A percentile compares a stretch with the other conserved stretches of the same genome.
phyloP scores from a whole-genome alignment of 2,797 vertebrate genomes.

The Xenentodon cancila region DNA sequence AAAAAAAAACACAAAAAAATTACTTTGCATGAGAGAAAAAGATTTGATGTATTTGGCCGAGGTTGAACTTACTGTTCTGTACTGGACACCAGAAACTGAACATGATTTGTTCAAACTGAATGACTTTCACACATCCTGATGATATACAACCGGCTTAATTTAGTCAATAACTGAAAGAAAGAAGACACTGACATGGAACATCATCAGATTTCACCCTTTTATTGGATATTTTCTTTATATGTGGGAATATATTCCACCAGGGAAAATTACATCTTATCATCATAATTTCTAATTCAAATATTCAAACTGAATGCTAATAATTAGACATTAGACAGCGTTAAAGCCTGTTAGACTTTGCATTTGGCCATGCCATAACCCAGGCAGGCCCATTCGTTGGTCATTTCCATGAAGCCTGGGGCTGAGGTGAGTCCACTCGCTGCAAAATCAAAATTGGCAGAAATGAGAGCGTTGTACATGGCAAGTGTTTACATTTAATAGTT shows the following conservation, averaged over 20 bases:
- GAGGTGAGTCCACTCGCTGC: constrained; percentile 38
- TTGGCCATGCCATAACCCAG: constrained; percentile 24
- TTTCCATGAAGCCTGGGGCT: constrained; percentile 37
- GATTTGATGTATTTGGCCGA: too few species aligned
- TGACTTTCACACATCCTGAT: too few species aligned
- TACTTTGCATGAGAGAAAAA: too few species aligned
- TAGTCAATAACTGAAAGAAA: not conserved
- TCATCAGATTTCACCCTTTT: not conserved
- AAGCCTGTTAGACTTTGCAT: constrained; percentile 5
- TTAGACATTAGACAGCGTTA: not conserved
- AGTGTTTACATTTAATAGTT: too few species aligned
- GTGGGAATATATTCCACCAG: not conserved
- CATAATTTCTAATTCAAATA: not conserved
- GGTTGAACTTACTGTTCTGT: too few species aligned
- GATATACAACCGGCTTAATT: too few species aligned
- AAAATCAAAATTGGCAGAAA: constrained; percentile 3
- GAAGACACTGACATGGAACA: too few species aligned
- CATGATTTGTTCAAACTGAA: too few species aligned
- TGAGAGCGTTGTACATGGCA: not conserved
- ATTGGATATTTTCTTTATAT: not conserved
- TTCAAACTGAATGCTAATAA: not conserved
- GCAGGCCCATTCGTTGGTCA: constrained; percentile 46
- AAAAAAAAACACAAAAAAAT: too few species aligned
- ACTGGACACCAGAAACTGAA: too few species aligned
- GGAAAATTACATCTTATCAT: not conserved